Evolutionary conservation across 2,888 invertebrate genomes (phyloP).

Genomic region (Bombylius discolor): DNA sequence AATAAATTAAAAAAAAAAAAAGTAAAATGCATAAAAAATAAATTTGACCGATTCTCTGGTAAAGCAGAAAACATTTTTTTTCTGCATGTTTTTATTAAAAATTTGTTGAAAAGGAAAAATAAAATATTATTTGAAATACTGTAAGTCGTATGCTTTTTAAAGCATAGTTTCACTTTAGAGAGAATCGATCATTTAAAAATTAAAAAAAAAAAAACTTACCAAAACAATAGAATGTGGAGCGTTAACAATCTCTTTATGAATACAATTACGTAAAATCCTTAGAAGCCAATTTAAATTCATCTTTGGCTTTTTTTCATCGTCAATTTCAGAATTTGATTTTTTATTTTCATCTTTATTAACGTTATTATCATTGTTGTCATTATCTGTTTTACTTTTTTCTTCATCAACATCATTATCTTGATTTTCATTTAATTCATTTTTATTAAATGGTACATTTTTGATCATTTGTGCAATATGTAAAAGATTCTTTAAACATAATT

Average conservation of each 20-base stretch:
- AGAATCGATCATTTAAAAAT: background rate
- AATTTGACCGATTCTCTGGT: too few species aligned
- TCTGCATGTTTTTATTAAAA: too few species aligned
- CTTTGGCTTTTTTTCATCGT: background rate
- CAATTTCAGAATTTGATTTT: background rate
- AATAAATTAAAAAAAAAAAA: too few species aligned
- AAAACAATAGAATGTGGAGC: slow-evolving; percentile 52
- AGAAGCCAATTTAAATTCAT: slow-evolving; percentile 58
- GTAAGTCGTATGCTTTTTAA: too few species aligned
- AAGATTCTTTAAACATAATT: slow-evolving; percentile 56
- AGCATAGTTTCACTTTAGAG: too few species aligned
- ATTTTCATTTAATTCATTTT: slow-evolving; percentile 26
- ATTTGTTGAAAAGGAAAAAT: background rate
- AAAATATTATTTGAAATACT: background rate
- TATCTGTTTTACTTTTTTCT: slow-evolving; percentile 15
- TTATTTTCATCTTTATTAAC: background rate
- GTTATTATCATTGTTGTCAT: background rate
- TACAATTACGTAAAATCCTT: slow-evolving; percentile 57
- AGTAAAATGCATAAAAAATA: too few species aligned
- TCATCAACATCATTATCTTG: slow-evolving; percentile 18
- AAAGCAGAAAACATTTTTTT: too few species aligned
- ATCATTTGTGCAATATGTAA: slow-evolving; percentile 56
- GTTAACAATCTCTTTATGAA: slow-evolving; percentile 67
- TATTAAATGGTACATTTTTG: slow-evolving; percentile 37
- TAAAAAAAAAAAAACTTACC: slow-evolving; percentile 40